Conservation (phyloP, 2,888 invertebrate genomes). For the Catotricha subobsoleta region DNA sequence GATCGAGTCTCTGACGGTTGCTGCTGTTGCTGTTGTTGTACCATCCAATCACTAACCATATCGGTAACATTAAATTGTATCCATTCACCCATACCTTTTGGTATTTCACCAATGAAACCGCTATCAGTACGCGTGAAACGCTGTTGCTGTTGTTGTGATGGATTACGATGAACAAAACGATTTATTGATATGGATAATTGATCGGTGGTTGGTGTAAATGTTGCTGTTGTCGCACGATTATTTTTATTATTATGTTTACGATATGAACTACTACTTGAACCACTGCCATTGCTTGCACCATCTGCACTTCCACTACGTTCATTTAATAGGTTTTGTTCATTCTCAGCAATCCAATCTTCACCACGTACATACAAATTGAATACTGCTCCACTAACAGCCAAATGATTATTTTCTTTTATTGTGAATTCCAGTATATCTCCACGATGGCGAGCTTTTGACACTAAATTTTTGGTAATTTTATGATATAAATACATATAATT, state of each 20-base stretch:
- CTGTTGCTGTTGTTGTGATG: constrained; percentile 6
- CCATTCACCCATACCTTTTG: constrained; percentile 35
- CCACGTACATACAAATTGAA: constrained; percentile 25
- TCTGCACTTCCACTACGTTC: neutral
- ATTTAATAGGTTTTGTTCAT: constrained; percentile 14
- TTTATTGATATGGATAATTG: constrained; percentile 3
- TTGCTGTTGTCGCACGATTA: neutral
- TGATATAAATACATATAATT: no score
- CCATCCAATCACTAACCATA: constrained; percentile 60
- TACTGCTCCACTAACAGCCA: constrained; percentile 17
- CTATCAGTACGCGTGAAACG: constrained; percentile 20
- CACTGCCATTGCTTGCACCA: no score
- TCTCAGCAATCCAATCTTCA: constrained; percentile 21
- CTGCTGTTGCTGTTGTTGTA: constrained; percentile 23
- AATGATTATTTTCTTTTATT: constrained; percentile 3
- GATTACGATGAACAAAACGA: constrained; percentile 4
- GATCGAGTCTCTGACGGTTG: constrained; percentile 16
- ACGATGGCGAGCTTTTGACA: constrained; percentile 7
- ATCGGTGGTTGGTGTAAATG: no score
- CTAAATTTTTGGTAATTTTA: neutral
- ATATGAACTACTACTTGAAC: no score
- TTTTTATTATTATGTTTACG: no score
- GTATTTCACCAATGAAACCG: constrained; percentile 23
- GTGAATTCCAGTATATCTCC: constrained; percentile 8
- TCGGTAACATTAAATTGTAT: constrained; percentile 54